Conservation (phyloP, 2,888 invertebrate species). For the Nebria brevicollis region DNA sequence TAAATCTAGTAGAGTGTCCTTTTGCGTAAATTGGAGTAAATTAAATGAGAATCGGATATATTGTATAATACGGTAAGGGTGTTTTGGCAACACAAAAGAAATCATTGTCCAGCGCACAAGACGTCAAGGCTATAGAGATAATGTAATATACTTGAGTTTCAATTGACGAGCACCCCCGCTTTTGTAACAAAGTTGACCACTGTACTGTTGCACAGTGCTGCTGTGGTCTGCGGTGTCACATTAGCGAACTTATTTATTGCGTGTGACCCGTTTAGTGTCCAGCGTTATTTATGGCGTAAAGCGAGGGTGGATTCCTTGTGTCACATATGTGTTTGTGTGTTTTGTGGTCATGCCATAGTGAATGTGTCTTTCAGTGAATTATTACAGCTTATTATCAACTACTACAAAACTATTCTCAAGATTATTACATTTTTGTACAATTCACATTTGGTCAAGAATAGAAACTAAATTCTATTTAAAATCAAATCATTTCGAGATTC, state of each 20-base stretch:
- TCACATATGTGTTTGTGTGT: slow-evolving; percentile 8
- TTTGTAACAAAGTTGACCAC: slow-evolving; percentile 3
- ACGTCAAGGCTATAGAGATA: not conserved
- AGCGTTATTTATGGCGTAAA: slow-evolving; percentile 31
- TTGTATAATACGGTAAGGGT: not conserved
- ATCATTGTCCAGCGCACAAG: not conserved
- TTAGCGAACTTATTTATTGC: slow-evolving; percentile 44
- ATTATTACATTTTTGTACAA: not conserved
- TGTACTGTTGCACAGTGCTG: slow-evolving; percentile 1
- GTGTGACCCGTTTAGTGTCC: slow-evolving; percentile 45
- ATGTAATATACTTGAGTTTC: slow-evolving; percentile 12
- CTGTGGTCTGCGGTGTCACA: slow-evolving; percentile 34
- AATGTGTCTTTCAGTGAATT: slow-evolving; percentile 1
- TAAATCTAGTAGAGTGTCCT: too few species aligned
- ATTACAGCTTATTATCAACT: slow-evolving; percentile 12
- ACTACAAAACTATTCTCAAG: slow-evolving; percentile 5
- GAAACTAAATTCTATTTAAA: too few species aligned
- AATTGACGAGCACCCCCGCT: slow-evolving; percentile 16
- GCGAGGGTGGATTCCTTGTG: slow-evolving; percentile 35
- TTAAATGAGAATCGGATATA: slow-evolving; percentile 3
- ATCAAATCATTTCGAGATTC: too few species aligned
- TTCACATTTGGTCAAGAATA: not conserved
- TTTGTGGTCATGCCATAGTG: slow-evolving; percentile 13
- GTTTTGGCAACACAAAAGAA: slow-evolving; percentile 10
- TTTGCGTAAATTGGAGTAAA: not conserved